These are phyloP conservation scores for Cataglyphis livida DNA, from an alignment of 2,888 invertebrate species.

Conservation along the genomic window DNA sequence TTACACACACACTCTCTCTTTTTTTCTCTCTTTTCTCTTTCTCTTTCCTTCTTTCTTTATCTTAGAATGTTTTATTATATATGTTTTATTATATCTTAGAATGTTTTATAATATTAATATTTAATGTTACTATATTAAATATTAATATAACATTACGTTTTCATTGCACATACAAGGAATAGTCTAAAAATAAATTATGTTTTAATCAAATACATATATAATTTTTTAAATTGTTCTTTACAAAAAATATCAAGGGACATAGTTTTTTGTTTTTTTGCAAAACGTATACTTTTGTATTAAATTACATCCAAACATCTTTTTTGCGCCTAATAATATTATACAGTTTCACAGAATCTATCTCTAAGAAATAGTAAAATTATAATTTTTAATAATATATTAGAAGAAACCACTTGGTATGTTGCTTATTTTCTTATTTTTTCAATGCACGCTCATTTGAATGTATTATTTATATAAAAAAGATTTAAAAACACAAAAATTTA, in stretches of 20 bases:
- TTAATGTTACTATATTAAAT: neutral
- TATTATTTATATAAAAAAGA: constrained; percentile 66
- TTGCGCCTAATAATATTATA: constrained; percentile 36
- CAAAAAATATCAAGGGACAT: constrained; percentile 15
- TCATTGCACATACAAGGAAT: neutral
- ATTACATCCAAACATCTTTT: constrained; percentile 65
- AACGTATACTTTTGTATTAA: constrained; percentile 64
- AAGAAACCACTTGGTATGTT: constrained; percentile 72
- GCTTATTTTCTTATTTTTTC: constrained; percentile 64
- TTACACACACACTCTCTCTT: no score
- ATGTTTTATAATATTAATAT: neutral
- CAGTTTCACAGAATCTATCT: constrained; percentile 52
- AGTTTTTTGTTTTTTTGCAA: constrained; percentile 56
- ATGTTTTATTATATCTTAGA: neutral
- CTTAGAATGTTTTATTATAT: neutral
- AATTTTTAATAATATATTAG: constrained; percentile 66
- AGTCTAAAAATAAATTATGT: neutral
- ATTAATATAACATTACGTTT: neutral
- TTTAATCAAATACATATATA: neutral
- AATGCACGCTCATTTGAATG: constrained; percentile 62
- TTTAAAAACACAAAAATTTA: constrained; percentile 45
- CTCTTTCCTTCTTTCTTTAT: no score
- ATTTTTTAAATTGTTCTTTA: neutral
- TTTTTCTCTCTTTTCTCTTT: no score
- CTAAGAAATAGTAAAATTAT: constrained; percentile 73